Evolutionary conservation across 2,888 invertebrate species (phyloP).

Genomic region (Cephus rjabovi): DNA sequence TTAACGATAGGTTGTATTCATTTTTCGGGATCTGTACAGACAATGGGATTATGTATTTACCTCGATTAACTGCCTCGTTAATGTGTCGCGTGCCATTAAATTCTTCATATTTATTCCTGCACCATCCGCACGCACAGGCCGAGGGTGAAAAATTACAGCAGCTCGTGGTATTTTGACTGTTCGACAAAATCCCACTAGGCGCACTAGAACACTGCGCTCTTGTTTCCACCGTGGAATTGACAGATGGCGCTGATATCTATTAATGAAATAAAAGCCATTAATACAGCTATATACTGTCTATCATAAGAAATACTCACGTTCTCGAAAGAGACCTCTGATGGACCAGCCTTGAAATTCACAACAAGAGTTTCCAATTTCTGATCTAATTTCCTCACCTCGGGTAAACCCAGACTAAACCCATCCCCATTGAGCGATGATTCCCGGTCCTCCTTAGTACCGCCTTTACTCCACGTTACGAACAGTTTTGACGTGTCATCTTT

Average conservation of each 20-base stretch:
- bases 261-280: neutral
- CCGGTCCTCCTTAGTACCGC: neutral
- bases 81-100: neutral
- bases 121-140: neutral
- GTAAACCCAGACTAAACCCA: neutral
- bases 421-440: neutral
- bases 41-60: neutral
- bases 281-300: neutral
- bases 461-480: neutral
- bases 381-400: neutral
- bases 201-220: neutral
- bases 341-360: neutral
- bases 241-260: neutral
- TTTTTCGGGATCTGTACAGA: neutral
- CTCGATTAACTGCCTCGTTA: neutral
- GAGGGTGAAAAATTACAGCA: neutral
- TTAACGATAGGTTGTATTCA: neutral
- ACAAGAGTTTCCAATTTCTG: neutral
- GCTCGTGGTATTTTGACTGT: neutral
- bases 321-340: neutral
- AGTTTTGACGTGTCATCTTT: neutral
- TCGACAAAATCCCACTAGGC: neutral
- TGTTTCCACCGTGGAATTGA: neutral
- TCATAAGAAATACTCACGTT: neutral
- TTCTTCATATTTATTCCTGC: neutral